Evolutionary conservation across 1,140 invertebrate genomes (phyloP).

Genomic region (Bombus affinis): DNA sequence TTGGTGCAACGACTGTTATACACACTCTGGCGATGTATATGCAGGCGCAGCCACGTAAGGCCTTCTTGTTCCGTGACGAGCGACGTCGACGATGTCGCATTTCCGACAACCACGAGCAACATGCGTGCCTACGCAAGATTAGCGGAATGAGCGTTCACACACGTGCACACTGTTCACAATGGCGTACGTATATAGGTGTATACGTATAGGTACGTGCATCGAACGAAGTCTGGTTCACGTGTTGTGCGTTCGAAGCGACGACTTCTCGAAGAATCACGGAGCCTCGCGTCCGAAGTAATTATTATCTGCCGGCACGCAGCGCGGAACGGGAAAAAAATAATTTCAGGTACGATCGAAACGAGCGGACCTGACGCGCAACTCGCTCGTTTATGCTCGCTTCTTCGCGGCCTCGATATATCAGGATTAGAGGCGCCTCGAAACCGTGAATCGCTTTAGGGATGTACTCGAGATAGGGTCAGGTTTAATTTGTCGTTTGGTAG

Average conservation of each 20-base stretch:
- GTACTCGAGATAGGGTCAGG: too few relatives aligned
- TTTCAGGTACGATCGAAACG: constrained; percentile 16
- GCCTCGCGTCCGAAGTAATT: constrained; percentile 45
- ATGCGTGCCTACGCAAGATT: constrained; percentile 71
- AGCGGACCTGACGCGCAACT: neutral
- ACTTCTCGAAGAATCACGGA: constrained; percentile 49
- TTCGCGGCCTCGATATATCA: constrained; percentile 8
- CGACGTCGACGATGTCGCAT: constrained; percentile 66
- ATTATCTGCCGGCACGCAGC: constrained; percentile 42
- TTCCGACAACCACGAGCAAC: constrained; percentile 67
- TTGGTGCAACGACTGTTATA: neutral
- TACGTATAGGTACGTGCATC: neutral
- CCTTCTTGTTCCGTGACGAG: constrained; percentile 69
- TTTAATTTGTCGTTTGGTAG: neutral
- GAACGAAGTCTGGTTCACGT: constrained; percentile 15
- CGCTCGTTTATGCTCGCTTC: constrained; percentile 10
- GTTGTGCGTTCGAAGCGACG: neutral
- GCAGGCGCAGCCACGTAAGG: constrained; percentile 61
- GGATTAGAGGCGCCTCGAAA: constrained; percentile 3
- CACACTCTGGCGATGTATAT: constrained; percentile 16
- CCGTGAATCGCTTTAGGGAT: neutral
- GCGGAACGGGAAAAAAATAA: constrained; percentile 30
- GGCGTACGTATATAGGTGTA: neutral
- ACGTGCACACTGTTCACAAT: neutral
- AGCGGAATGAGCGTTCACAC: constrained; percentile 58